Evolutionary conservation across 2,113 vertebrate genomes (phyloP), one percentile per base, ranked within the genome.

Genomic region (Syngnathus floridae): DNA sequence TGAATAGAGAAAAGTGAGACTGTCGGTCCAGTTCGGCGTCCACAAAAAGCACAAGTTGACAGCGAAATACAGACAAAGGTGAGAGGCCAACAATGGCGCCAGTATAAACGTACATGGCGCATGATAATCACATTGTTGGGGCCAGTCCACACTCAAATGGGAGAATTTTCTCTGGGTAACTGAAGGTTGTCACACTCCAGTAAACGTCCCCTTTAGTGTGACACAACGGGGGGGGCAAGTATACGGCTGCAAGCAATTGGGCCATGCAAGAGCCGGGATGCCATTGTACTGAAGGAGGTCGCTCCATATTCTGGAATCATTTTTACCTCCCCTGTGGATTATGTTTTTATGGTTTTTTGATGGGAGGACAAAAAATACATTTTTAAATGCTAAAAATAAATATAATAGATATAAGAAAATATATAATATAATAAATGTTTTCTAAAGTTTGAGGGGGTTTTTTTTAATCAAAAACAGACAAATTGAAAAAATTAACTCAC

Each of bases 1-100:
- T 75, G 65, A 71, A 69, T 81, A 13, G n/a, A 45, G 21, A 43
- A 43, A 61, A 41, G 35, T 41, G 40, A 43, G 59, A 61, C 82
- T 74, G 76, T 82, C 67, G n/a, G 55, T 13, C 36, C 59, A 61
- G 62, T 26, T 6, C 75, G 38, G 73, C 69, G 54, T 67, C 52
- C 65, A 70, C 69, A 72, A 62, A 81, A 79, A 78, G 72, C 56
- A 2, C 14, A 1, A 59, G 38, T 49, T 66, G 64, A 82, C 83
- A 84, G 70, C 69, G 74, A 73, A 55, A 66, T 71, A 63, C 73
- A 73, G 71, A 87, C 82, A 86, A 86, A 86, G 84, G 84, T 83
- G 60, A 78, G 63, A 69, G 14, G 74, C 72, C 57, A 54, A 86
- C 86, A 85, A 87, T 82, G 22, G 79, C 11, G 51, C 70, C 71